Evolutionary conservation across 2,888 invertebrate species (phyloP).

Genomic region (Brachypalpus laphriformis): DNA sequence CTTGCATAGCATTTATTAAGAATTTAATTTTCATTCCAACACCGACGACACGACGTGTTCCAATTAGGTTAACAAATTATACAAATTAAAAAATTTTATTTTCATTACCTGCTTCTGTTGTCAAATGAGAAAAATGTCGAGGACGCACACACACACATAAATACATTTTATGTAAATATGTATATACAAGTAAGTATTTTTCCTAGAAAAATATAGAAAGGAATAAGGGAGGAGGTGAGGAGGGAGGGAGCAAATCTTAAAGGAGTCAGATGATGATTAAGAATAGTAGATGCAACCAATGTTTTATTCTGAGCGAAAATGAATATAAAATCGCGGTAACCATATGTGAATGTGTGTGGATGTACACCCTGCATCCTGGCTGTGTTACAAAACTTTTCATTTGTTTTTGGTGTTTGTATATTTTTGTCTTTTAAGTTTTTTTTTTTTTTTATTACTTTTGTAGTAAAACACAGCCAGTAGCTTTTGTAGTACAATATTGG

Average conservation of each 20-base stretch:
- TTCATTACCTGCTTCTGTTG: constrained; percentile 18
- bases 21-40: constrained; percentile 47
- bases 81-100: constrained; percentile 57
- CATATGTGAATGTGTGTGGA: background rate
- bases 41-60: constrained; percentile 40
- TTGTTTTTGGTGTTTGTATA: constrained; percentile 5
- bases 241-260: too few relatives aligned
- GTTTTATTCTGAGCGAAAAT: constrained; percentile 55
- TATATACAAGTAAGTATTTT: constrained; percentile 12
- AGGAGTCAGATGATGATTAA: constrained; percentile 1
- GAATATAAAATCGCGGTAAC: constrained; percentile 54
- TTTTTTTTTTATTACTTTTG: constrained; percentile 20
- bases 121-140: constrained; percentile 15
- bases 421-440: background rate
- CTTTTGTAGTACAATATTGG: constrained; percentile 53
- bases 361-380: constrained; percentile 24
- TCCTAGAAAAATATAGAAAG: background rate
- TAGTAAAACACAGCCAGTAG: constrained; percentile 39
- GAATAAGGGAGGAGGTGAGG: background rate
- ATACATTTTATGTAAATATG: constrained; percentile 36
- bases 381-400: constrained; percentile 27
- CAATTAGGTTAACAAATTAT: constrained; percentile 71
- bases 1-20: constrained; percentile 43
- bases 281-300: constrained; percentile 52
- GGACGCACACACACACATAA: background rate